phyloP scores from a whole-genome alignment of 2,797 vertebrate species.

The Furcifer pardalis region DNA sequence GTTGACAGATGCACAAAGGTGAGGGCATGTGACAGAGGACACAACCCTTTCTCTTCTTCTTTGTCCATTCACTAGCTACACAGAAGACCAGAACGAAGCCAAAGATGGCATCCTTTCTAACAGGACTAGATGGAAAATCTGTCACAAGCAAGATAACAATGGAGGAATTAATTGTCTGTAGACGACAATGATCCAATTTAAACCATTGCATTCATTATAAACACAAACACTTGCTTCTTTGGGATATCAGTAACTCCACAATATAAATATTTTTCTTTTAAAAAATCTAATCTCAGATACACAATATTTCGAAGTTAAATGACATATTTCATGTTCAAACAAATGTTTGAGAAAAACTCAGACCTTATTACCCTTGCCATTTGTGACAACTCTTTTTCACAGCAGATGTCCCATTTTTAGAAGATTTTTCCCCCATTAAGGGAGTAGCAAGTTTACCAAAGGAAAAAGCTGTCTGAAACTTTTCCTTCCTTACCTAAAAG shows the following conservation, averaged over 20 bases:
- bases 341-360: slow-evolving; percentile 48
- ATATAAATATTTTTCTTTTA: slow-evolving; percentile 54
- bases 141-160: neutral
- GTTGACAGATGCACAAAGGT: neutral
- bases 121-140: neutral
- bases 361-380: slow-evolving; percentile 33
- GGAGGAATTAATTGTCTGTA: neutral
- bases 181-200: no score
- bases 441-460: slow-evolving; percentile 63
- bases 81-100: neutral
- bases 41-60: neutral
- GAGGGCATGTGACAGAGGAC: neutral
- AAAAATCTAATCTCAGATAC: slow-evolving; percentile 60
- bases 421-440: slow-evolving; percentile 50
- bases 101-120: neutral
- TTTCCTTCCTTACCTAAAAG: slow-evolving; percentile 61
- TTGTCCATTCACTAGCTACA: neutral
- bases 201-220: neutral
- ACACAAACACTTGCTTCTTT: slow-evolving; percentile 49
- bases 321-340: slow-evolving; percentile 59
- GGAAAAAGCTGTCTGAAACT: slow-evolving; percentile 69
- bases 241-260: slow-evolving; percentile 48
- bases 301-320: slow-evolving; percentile 51
- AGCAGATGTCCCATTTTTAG: slow-evolving; percentile 62
- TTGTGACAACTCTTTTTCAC: slow-evolving; percentile 52